Conservation (phyloP, 2,797 vertebrate species). For the Hephaestus fuliginosus region DNA sequence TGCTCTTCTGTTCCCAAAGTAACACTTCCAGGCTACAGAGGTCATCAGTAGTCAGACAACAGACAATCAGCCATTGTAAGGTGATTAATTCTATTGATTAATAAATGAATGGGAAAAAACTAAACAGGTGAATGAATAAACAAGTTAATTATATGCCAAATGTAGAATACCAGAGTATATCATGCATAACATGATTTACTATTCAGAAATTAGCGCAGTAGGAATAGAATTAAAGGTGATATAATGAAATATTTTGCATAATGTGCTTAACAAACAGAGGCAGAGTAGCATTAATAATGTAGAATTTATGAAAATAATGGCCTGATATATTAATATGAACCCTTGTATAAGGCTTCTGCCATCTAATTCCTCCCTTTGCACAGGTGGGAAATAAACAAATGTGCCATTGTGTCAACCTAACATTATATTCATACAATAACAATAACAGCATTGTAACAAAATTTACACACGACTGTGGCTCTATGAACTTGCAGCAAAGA, state of each 20-base stretch:
- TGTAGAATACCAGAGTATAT: background rate
- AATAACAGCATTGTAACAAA: slow-evolving; percentile 33
- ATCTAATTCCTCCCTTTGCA: background rate
- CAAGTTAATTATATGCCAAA: background rate
- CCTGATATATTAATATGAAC: background rate
- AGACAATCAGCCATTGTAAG: slow-evolving; percentile 24
- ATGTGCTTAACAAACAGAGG: background rate
- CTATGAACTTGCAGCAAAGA: slow-evolving; percentile 33
- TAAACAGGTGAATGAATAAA: background rate
- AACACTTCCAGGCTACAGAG: slow-evolving; percentile 32
- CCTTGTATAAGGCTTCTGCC: slow-evolving; percentile 5
- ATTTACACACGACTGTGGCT: slow-evolving; percentile 41
- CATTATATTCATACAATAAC: slow-evolving; percentile 11
- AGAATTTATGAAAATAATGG: background rate
- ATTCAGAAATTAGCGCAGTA: background rate
- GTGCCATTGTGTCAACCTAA: slow-evolving; percentile 22
- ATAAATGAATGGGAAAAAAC: background rate
- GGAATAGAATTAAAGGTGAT: background rate
- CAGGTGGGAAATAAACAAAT: slow-evolving; percentile 21
- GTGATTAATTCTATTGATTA: background rate
- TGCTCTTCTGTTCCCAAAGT: slow-evolving; percentile 18
- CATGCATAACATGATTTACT: background rate
- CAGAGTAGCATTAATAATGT: background rate
- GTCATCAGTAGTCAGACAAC: slow-evolving; percentile 26
- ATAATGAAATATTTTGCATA: background rate